A percentile compares a stretch with the other conserved stretches of the same genome.
Evolutionary conservation across 2,797 vertebrate genomes (phyloP).

Genomic region (Poecilia picta): DNA sequence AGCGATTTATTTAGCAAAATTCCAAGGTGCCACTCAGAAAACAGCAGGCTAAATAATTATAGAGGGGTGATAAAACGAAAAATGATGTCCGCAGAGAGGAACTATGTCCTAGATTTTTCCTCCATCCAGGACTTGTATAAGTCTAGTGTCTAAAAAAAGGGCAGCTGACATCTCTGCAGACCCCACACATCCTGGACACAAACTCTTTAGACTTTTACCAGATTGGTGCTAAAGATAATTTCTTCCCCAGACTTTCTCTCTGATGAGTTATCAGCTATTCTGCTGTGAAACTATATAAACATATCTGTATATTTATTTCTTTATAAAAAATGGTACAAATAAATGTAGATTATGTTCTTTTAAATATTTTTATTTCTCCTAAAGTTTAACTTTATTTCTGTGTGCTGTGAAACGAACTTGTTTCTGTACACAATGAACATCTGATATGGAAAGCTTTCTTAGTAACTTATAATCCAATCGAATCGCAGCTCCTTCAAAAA

Average conservation of each 20-base stretch:
- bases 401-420: too few species aligned
- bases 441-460: too few species aligned
- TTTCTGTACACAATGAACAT: too few species aligned
- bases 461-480: too few species aligned
- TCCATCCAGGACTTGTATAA: not conserved
- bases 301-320: not conserved
- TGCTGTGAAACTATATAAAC: not conserved
- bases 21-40: not conserved
- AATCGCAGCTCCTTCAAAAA: too few species aligned
- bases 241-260: not conserved
- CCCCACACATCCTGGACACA: not conserved
- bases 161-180: conserved; percentile 1
- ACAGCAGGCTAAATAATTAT: not conserved
- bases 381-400: too few species aligned
- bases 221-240: not conserved
- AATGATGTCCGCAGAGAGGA: not conserved
- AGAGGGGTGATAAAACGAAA: not conserved
- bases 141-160: not conserved
- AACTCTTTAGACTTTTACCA: not conserved
- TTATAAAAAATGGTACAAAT: not conserved
- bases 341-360: not conserved
- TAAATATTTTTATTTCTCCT: too few species aligned
- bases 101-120: not conserved
- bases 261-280: not conserved
- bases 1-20: not conserved